Base-by-base conservation (phyloP, 2,888 invertebrate species). In the Tuta absoluta region DNA sequence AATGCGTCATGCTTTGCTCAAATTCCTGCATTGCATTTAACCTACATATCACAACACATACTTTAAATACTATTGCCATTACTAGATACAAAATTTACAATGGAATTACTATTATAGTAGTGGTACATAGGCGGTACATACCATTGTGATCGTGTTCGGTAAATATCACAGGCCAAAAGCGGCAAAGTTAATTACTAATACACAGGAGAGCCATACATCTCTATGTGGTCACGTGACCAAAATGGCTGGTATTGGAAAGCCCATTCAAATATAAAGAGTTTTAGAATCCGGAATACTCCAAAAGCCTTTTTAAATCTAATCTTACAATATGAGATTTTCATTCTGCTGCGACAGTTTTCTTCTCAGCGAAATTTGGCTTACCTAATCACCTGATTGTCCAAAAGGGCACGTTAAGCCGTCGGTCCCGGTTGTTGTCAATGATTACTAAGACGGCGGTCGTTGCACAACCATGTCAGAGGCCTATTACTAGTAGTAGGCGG, bases 181-280 rank as follows among this genome's bases (percentile, higher is more conserved):
- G 33, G 71, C 68, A 71, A 74, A 71, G 70, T 70, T 70, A 80
- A 80, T 81, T 81, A 79, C 72, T 62, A 67, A 72, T 73, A 67
- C 86, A 74, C 86, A 67, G 73, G 85, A 84, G 86, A 75, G 71
- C 71, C 79, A 79, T 86, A 75, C 70, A 79, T 89, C 84, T 65
- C 79, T 67, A 71, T 73, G 71, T 63, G 75, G 86, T 79, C 88
- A 87, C 89, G 87, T 87, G 88, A 74, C 76, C 70, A 45, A 45
- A 45, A 17, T 45, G 45, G 45, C 4, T 45, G 45, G 17, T 45
- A 45, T 45, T 45, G 45, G 45, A 45, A 45, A 45, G 17, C 5
- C 11, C n/a, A 33, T 28, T 14, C n/a, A n/a, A 41, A 41, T 41
- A 14, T 14, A 38, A 38, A 14, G 11, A 28, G 2, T 28, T 5